Percentiles rank a stretch among this genome's conserved stretches.
Conservation (phyloP, 2,888 invertebrate species). For the Diplolepis rosae region DNA sequence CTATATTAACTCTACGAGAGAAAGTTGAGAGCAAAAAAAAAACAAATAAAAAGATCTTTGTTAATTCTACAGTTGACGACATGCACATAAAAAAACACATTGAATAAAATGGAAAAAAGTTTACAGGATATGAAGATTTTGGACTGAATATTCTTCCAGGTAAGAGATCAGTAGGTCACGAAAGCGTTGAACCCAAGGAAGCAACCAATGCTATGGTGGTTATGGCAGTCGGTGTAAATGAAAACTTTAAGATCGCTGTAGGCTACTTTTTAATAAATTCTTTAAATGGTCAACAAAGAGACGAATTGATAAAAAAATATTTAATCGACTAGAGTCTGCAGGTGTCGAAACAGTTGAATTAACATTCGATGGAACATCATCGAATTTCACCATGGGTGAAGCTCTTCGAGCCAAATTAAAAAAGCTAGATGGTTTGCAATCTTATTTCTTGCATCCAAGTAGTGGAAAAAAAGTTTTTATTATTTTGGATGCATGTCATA, state of each 20-base stretch:
- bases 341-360: constrained; percentile 40
- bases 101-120: constrained; percentile 36
- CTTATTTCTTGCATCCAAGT: neutral
- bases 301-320: constrained; percentile 27
- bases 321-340: constrained; percentile 35
- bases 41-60: constrained; percentile 32
- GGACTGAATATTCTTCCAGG: constrained; percentile 39
- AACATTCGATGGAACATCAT: constrained; percentile 47
- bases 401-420: constrained; percentile 34
- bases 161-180: neutral
- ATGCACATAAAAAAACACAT: constrained; percentile 32
- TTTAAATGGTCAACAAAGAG: constrained; percentile 35
- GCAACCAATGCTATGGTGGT: constrained; percentile 44
- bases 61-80: constrained; percentile 35
- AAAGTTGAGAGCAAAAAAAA: constrained; percentile 20
- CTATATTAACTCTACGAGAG: constrained; percentile 2
- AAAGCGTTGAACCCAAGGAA: constrained; percentile 34
- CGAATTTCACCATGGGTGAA: constrained; percentile 41
- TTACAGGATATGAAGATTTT: constrained; percentile 48
- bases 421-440: neutral
- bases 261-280: constrained; percentile 40
- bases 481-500: constrained; percentile 46
- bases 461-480: constrained; percentile 31
- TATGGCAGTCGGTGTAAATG: constrained; percentile 37
- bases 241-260: constrained; percentile 40